A percentile compares a stretch with the other conserved stretches of the same genome.
Evolutionary conservation across 2,888 invertebrate species (phyloP).

Genomic region (Petrolisthes manimaculis): DNA sequence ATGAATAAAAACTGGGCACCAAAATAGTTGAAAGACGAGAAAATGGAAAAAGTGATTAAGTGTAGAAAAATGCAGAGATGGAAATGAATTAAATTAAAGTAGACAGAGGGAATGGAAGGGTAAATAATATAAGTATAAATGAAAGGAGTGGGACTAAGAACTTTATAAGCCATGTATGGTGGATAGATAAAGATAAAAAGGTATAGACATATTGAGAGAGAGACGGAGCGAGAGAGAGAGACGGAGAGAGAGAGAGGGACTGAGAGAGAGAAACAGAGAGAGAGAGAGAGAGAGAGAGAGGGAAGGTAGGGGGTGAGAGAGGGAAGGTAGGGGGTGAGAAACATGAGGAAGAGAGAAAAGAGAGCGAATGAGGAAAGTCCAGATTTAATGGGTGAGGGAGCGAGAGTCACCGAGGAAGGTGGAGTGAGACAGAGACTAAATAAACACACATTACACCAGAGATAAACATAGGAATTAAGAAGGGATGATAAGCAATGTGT

Average conservation of each 20-base stretch:
- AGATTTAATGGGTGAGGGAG: background rate
- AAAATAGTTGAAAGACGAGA: background rate
- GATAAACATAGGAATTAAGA: too few species aligned
- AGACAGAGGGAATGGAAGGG: slow-evolving; percentile 18
- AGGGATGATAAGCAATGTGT: too few species aligned
- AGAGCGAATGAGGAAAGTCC: background rate
- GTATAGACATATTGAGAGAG: background rate
- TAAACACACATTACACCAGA: too few species aligned
- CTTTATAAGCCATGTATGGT: too few species aligned
- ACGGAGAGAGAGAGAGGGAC: background rate
- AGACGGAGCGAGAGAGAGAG: background rate
- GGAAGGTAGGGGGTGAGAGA: too few species aligned
- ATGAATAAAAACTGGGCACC: background rate
- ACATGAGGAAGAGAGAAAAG: background rate
- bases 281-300: background rate
- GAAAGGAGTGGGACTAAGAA: background rate
- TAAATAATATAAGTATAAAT: background rate
- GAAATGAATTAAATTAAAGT: too few species aligned
- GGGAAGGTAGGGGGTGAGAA: background rate
- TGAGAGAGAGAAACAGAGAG: background rate
- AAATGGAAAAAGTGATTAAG: background rate
- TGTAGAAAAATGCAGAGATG: too few species aligned
- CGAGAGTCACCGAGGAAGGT: background rate
- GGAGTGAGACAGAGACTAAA: background rate
- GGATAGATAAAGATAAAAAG: background rate